Conservation (phyloP, 2,888 invertebrate genomes). For the Microplitis manilae region DNA sequence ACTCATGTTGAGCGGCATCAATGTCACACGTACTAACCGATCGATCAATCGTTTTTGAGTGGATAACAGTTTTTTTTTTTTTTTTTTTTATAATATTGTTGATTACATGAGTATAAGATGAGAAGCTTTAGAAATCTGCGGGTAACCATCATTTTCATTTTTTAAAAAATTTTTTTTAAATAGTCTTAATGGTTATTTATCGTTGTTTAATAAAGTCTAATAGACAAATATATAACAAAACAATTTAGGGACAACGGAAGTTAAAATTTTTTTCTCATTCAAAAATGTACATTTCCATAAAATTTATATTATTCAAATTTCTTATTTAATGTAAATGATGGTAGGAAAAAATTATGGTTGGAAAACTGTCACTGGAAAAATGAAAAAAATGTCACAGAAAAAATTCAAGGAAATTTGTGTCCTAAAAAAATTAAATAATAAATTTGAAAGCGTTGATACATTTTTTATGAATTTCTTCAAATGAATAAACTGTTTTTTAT, state of each 20-base stretch:
- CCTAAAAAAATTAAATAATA: too few species aligned
- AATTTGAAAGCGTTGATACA: too few species aligned
- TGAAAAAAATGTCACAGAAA: too few species aligned
- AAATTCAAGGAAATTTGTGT: too few species aligned
- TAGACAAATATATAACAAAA: conserved; percentile 1
- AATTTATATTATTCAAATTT: too few species aligned
- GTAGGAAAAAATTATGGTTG: too few species aligned
- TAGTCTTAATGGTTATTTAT: not conserved
- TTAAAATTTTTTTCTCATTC: too few species aligned
- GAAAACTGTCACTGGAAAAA: too few species aligned
- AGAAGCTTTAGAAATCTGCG: conserved; percentile 41
- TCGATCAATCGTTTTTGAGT: conserved; percentile 50
- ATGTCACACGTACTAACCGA: conserved; percentile 33
- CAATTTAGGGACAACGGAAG: not conserved
- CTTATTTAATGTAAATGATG: too few species aligned
- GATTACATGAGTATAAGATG: conserved; percentile 42
- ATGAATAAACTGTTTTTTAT: too few species aligned
- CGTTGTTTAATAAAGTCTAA: not conserved
- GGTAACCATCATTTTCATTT: conserved; percentile 40
- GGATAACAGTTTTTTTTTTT: conserved; percentile 43
- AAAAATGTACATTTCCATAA: too few species aligned
- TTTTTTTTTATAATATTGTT: conserved; percentile 11
- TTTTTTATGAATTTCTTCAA: too few species aligned
- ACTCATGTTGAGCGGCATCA: not conserved
- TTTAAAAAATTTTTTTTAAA: conserved; percentile 22